Conservation (phyloP, 2,113 vertebrate genomes). For the Catharus fuscescens region DNA sequence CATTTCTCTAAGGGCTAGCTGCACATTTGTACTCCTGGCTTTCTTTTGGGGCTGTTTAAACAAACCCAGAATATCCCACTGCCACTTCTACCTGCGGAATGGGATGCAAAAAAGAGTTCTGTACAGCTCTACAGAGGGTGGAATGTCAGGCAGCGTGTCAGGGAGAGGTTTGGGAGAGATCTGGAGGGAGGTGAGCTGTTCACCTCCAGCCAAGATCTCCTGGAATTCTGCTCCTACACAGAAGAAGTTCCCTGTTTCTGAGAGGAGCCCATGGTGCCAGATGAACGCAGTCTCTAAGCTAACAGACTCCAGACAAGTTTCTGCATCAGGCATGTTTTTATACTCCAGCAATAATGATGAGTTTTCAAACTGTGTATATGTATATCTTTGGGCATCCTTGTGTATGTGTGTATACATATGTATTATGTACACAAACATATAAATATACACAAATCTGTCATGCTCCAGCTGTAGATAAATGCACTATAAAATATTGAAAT, state of each 20-base stretch:
- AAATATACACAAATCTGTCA: conserved; percentile 72
- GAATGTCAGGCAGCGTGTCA: background rate
- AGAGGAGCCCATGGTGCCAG: conserved; percentile 8
- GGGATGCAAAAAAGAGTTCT: background rate
- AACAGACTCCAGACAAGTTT: conserved; percentile 65
- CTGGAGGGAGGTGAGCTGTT: background rate
- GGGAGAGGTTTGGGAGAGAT: background rate
- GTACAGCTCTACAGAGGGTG: background rate
- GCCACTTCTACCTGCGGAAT: background rate
- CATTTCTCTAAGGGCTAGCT: background rate
- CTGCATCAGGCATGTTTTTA: conserved; percentile 66
- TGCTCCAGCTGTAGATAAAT: conserved; percentile 72
- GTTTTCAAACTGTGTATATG: conserved; percentile 66
- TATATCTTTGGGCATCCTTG: conserved; percentile 68
- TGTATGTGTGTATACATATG: conserved; percentile 71
- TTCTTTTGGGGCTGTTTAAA: background rate
- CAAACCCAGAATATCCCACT: fast-evolving
- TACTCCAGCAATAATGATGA: conserved; percentile 65
- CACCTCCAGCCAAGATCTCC: background rate
- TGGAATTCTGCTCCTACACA: background rate
- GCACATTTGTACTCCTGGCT: background rate
- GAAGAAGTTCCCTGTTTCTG: background rate
- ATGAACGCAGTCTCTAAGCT: conserved; percentile 15
- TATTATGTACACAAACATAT: conserved; percentile 66
- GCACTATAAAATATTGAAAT: conserved; percentile 72